Evolutionary conservation across 2,888 invertebrate genomes (phyloP).

Genomic region (Crioceris asparagi): DNA sequence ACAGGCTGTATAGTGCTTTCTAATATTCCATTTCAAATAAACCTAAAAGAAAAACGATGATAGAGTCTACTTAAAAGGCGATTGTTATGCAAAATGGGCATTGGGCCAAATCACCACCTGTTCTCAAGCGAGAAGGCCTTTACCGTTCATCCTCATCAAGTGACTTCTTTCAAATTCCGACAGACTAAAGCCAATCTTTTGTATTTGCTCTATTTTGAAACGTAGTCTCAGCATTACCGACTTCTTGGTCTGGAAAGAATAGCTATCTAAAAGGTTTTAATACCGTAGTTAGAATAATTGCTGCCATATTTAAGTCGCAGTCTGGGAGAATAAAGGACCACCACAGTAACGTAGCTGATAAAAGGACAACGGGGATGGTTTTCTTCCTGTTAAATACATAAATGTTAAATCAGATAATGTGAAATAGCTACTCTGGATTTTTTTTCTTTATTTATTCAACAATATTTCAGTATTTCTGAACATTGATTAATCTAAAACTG

Average conservation of each 20-base stretch:
- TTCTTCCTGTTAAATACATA: too few species aligned
- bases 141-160: constrained; percentile 40
- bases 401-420: too few species aligned
- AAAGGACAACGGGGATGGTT: too few species aligned
- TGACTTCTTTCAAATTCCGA: constrained; percentile 34
- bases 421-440: too few species aligned
- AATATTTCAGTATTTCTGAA: too few species aligned
- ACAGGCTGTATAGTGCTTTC: constrained; percentile 39
- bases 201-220: constrained; percentile 39
- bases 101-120: constrained; percentile 38
- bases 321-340: constrained; percentile 31
- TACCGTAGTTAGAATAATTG: constrained; percentile 42
- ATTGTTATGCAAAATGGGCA: constrained; percentile 41
- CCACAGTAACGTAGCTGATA: constrained; percentile 16
- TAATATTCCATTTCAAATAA: constrained; percentile 39
- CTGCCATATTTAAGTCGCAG: constrained; percentile 38
- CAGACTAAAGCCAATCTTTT: constrained; percentile 39
- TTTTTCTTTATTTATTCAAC: too few species aligned
- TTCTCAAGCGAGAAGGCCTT: constrained; percentile 32
- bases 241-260: constrained; percentile 39
- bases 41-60: constrained; percentile 37
- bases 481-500: too few species aligned
- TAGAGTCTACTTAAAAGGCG: constrained; percentile 38
- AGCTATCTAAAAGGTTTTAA: constrained; percentile 40
- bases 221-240: constrained; percentile 34